Conservation (phyloP, 2,113 vertebrate genomes). For the Ammodytes marinus region DNA sequence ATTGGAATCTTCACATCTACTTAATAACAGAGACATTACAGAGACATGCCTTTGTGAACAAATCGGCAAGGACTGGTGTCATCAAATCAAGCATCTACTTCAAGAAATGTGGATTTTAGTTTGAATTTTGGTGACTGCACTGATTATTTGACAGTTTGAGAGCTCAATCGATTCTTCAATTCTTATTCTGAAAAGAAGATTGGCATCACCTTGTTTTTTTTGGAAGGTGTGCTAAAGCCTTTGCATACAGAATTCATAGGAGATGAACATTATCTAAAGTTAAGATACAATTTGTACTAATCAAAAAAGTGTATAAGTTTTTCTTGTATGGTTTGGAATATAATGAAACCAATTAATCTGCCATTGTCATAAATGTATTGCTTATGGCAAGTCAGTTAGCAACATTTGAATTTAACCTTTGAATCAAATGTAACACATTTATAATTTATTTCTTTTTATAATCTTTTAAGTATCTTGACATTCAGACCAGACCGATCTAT, state of each 20-base stretch:
- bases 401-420: neutral
- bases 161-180: neutral
- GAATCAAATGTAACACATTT: neutral
- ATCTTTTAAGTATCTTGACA: neutral
- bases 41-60: slow-evolving; percentile 35
- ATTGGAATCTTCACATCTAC: slow-evolving; percentile 12
- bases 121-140: neutral
- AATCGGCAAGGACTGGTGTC: slow-evolving; percentile 12
- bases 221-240: neutral
- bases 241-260: neutral
- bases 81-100: slow-evolving; percentile 59
- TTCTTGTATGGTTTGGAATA: neutral
- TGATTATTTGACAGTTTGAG: slow-evolving; percentile 1
- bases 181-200: neutral
- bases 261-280: neutral
- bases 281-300: neutral
- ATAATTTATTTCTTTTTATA: neutral
- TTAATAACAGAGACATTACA: slow-evolving; percentile 23
- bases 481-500: neutral
- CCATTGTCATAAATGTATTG: neutral
- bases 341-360: neutral
- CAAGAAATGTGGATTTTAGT: slow-evolving; percentile 11
- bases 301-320: neutral
- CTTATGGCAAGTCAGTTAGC: neutral
- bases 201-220: slow-evolving; percentile 8